Conservation (phyloP, 2,113 vertebrate species). For the Panurus biarmicus region DNA sequence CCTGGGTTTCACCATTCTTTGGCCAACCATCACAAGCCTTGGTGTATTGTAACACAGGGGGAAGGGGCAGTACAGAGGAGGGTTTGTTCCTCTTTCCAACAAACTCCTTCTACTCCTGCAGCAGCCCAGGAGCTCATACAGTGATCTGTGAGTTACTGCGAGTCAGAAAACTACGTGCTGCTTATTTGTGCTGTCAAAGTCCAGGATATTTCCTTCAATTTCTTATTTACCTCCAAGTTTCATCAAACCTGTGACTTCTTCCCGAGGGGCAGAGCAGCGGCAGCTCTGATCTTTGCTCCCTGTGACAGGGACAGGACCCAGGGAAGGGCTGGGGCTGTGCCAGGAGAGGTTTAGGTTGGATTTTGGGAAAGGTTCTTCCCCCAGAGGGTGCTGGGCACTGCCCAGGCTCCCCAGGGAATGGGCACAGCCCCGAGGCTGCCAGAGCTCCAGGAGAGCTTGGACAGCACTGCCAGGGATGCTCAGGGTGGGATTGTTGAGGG, state of each 20-base stretch:
- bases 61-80: not conserved
- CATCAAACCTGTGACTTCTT: not conserved
- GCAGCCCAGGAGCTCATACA: not conserved
- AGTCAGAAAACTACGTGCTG: not conserved
- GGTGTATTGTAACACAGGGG: not conserved
- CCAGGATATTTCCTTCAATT: not conserved
- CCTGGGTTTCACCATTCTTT: not conserved
- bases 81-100: not conserved
- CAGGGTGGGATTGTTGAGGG: not conserved
- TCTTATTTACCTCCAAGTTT: not conserved
- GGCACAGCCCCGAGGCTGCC: not conserved
- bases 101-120: not conserved
- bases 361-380: not conserved
- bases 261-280: not conserved
- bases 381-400: not conserved
- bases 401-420: not conserved
- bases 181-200: not conserved
- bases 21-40: not conserved
- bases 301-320: not conserved
- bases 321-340: not conserved
- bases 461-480: fast-evolving
- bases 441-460: not conserved
- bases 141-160: not conserved
- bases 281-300: not conserved
- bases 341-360: fast-evolving